These are phyloP conservation scores for Ailurus styani DNA, from an alignment of 2,113 vertebrate species.

Conservation along the genomic window DNA sequence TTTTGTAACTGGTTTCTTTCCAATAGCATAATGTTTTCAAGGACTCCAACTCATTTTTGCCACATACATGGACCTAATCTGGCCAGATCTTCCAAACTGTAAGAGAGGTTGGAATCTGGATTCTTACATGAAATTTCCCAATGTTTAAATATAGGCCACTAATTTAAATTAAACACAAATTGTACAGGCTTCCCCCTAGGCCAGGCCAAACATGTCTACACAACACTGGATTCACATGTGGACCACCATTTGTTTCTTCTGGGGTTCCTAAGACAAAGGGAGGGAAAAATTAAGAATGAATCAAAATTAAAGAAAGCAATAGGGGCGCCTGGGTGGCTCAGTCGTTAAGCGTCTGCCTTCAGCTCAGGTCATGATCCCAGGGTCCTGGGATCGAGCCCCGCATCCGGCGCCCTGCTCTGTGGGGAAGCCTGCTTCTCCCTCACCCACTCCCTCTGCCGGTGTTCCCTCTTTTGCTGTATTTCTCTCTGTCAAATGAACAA, in stretches of 20 bases:
- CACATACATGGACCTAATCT: background rate
- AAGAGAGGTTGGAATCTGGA: background rate
- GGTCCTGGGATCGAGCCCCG: too few species aligned
- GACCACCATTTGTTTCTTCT: background rate
- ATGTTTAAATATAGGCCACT: background rate
- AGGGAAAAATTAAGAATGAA: background rate
- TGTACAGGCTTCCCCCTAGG: background rate
- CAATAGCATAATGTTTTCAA: background rate
- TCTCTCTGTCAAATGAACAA: too few species aligned
- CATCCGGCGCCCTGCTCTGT: too few species aligned
- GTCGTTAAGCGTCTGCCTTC: too few species aligned
- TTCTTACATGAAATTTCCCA: background rate
- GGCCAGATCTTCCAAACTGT: background rate
- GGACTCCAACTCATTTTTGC: background rate
- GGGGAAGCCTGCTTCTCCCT: too few species aligned
- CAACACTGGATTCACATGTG: background rate
- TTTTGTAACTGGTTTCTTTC: background rate
- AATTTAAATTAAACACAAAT: background rate
- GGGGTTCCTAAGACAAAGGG: background rate
- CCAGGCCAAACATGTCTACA: background rate
- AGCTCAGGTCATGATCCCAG: too few species aligned
- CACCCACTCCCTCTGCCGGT: too few species aligned
- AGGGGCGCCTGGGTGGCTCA: too few species aligned
- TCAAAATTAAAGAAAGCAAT: background rate
- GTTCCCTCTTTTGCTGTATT: too few species aligned